A percentile compares a stretch with the other conserved stretches of the same genome.
phyloP scores from a whole-genome alignment of 2,888 invertebrate genomes.

The Tiliacea aurago region DNA sequence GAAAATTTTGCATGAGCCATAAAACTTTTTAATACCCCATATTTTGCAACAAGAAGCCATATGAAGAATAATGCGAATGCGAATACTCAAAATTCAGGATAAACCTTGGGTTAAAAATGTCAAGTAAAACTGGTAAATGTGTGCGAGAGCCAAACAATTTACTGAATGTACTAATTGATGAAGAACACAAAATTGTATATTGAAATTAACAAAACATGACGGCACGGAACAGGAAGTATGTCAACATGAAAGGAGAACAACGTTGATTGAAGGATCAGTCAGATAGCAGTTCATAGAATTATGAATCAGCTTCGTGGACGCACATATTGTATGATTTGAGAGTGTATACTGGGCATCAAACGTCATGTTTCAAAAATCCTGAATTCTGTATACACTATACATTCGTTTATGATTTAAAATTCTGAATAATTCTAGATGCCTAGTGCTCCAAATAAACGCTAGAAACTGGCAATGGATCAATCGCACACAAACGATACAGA shows the following conservation, averaged over 20 bases:
- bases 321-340: not conserved
- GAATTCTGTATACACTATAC: no score
- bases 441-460: conserved; percentile 27
- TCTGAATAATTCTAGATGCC: not conserved
- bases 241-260: conserved; percentile 28
- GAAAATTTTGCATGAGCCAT: not conserved
- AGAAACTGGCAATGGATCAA: conserved; percentile 24
- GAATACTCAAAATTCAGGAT: not conserved
- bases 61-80: not conserved
- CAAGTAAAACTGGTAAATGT: not conserved
- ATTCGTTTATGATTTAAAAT: not conserved
- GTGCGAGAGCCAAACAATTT: conserved; percentile 11
- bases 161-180: conserved; percentile 32
- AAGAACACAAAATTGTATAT: conserved; percentile 16
- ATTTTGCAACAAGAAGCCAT: not conserved
- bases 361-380: conserved; percentile 1
- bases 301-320: conserved; percentile 8
- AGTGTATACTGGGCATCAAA: conserved; percentile 5
- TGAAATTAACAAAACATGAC: conserved; percentile 12
- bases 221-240: conserved; percentile 19
- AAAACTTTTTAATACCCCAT: not conserved
- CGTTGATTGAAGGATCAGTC: conserved; percentile 36
- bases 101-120: not conserved
- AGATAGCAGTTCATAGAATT: conserved; percentile 23
- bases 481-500: conserved; percentile 49